Conservation (phyloP, 2,797 vertebrate species). For the Pseudochirops cupreus region DNA sequence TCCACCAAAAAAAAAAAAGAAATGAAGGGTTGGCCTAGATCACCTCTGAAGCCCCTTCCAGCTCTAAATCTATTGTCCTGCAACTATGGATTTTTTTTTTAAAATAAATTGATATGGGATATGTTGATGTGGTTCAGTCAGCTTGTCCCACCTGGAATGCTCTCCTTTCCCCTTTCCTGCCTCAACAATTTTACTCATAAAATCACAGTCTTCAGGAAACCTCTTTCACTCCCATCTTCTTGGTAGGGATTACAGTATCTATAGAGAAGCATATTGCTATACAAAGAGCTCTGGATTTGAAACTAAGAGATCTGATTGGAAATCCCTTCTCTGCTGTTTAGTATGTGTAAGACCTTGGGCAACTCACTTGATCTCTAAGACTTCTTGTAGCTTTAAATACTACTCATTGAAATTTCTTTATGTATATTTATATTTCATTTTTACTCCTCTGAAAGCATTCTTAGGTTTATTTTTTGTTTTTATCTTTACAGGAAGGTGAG, state of each 20-base stretch:
- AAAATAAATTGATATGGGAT: not conserved
- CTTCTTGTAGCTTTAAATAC: not conserved
- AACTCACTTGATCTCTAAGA: not conserved
- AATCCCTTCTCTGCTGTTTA: not conserved
- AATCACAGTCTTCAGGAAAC: not conserved
- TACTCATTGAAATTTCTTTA: not conserved
- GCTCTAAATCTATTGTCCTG: not conserved
- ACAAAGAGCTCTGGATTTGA: not conserved
- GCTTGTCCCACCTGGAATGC: not conserved
- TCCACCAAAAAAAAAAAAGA: too few relatives aligned
- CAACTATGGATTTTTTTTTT: not conserved
- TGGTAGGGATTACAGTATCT: not conserved
- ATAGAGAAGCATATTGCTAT: not conserved
- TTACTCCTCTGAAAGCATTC: not conserved
- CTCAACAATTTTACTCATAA: not conserved
- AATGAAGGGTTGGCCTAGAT: not conserved
- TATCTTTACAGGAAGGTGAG: not conserved
- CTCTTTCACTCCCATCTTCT: not conserved
- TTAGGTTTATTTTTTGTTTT: not conserved
- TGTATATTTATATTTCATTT: not conserved
- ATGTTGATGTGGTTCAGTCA: not conserved
- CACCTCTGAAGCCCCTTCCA: not conserved
- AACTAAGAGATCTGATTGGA: not conserved
- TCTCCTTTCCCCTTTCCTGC: too few relatives aligned
- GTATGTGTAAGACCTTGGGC: not conserved